A percentile compares a stretch with the other conserved stretches of the same genome.
Conservation (phyloP, 2,888 invertebrate species). For the Plutella xylostella region DNA sequence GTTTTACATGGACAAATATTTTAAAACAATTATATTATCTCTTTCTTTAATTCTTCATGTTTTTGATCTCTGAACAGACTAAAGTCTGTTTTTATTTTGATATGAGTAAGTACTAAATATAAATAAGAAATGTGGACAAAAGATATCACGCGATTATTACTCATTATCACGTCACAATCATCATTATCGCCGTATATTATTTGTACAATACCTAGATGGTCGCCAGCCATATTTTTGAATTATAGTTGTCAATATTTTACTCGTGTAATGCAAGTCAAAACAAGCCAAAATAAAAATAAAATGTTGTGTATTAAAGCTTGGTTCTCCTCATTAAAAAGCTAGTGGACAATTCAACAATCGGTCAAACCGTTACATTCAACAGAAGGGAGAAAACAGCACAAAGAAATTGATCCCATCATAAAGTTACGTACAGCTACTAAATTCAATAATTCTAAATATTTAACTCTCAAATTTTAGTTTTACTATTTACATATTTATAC, state of each 20-base stretch:
- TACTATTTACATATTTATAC: conserved; percentile 49
- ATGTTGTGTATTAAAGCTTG: not conserved
- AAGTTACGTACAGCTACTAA: conserved; percentile 44
- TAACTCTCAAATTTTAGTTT: not conserved
- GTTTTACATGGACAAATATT: too few species aligned
- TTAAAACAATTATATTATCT: too few species aligned
- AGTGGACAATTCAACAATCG: conserved; percentile 3
- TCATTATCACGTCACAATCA: too few species aligned
- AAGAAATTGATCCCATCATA: conserved; percentile 61
- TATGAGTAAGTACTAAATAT: too few species aligned
- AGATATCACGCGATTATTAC: too few species aligned
- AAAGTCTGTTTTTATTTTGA: too few species aligned
- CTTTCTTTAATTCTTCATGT: too few species aligned
- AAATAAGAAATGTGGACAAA: too few species aligned
- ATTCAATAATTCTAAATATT: conserved; percentile 31
- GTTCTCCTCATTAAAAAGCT: not conserved
- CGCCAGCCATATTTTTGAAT: not conserved
- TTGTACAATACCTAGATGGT: too few species aligned
- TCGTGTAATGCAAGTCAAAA: not conserved
- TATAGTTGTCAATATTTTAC: not conserved
- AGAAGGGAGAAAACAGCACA: conserved; percentile 20
- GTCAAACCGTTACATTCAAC: not conserved
- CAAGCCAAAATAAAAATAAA: not conserved
- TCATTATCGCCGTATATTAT: too few species aligned
- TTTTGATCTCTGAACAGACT: too few species aligned